Evolutionary conservation across 1,140 invertebrate genomes (phyloP).

Genomic region (Drosophila arawakana): DNA sequence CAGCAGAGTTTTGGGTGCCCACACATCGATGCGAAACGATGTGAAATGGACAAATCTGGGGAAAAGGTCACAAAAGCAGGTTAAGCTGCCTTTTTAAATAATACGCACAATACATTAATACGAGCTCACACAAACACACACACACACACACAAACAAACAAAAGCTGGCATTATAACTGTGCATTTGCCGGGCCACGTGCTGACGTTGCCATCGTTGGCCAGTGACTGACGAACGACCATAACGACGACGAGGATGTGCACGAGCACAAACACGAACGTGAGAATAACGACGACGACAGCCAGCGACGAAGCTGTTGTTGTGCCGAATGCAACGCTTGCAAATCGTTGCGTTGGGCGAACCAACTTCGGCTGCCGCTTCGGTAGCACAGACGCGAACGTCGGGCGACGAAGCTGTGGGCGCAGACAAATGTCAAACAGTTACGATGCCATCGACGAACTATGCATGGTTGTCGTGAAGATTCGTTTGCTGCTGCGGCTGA

Average conservation of each 20-base stretch:
- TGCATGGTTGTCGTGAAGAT: neutral
- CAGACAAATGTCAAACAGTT: neutral
- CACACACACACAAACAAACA: neutral
- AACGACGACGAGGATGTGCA: neutral
- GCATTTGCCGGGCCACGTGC: slow-evolving; percentile 57
- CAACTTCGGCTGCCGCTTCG: slow-evolving; percentile 6
- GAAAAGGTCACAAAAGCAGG: slow-evolving; percentile 82
- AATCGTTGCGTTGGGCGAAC: slow-evolving; percentile 1
- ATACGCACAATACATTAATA: slow-evolving; percentile 73
- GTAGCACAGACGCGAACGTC: neutral
- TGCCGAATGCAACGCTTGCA: neutral
- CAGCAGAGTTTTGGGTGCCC: slow-evolving; percentile 7
- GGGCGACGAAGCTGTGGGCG: neutral
- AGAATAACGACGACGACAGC: neutral
- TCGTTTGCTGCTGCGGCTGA: slow-evolving; percentile 12
- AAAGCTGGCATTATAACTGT: neutral
- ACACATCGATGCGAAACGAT: slow-evolving; percentile 36
- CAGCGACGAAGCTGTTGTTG: neutral
- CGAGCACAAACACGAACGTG: neutral
- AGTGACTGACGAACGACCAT: slow-evolving; percentile 17
- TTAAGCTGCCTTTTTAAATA: slow-evolving; percentile 81
- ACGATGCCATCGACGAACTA: neutral
- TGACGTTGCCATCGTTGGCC: slow-evolving; percentile 21
- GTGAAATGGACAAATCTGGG: slow-evolving; percentile 55
- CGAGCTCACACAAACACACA: slow-evolving; percentile 21